Base-by-base conservation (phyloP, 23 tunicate genomes). In the Botrylloides violaceus region DNA sequence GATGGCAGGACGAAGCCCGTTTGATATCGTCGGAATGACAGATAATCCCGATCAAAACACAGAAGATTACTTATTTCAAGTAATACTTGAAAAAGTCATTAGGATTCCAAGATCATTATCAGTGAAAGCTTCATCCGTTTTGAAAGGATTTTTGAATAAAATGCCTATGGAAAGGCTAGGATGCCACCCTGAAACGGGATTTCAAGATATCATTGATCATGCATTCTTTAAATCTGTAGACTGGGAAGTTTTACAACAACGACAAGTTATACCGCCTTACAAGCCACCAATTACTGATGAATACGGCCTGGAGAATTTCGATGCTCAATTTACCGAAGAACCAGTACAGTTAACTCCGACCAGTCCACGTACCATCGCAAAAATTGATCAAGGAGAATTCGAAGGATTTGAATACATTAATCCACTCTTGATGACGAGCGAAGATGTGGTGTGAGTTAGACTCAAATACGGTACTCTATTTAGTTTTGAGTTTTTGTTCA, bases 1-100 rank as follows among this genome's bases (percentile, higher is more conserved):
- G 98, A 93, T 93, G 98, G 98, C 98, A 2, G 98, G 98, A 15
- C 72, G 98, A 66, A 80, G 88, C 60, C 98, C 98, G 7, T 93
- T 93, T 43, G 98, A 93, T 61, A 78, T 86, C 35, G 84, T 86
- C 15, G 94, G 94, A 21, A 85, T 85, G 88, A 70, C 94, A 2
- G 94, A 85, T 35, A 78, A 86, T 35, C 79, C 89, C 21, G 98
- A 93, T 36, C 87, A 86, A 61, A 93, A 78, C 62, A 86, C 98
- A 1, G 98, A 93, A 73, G 98, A 93, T 38, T 81, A 85, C 59
- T 55, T 93, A 49, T 93, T 93, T 50, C 92, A 93, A 73, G 97
- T 90, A 15, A 93, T 93, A 58, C 74, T 93, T 35, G 98, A 93
- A 55, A 85, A 86, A 77, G 98, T 93, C 1, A 93, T 93, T 30